A percentile compares a stretch with the other conserved stretches of the same genome.
Conservation (phyloP, 2,797 vertebrate genomes). For the Girardinus metallicus region DNA sequence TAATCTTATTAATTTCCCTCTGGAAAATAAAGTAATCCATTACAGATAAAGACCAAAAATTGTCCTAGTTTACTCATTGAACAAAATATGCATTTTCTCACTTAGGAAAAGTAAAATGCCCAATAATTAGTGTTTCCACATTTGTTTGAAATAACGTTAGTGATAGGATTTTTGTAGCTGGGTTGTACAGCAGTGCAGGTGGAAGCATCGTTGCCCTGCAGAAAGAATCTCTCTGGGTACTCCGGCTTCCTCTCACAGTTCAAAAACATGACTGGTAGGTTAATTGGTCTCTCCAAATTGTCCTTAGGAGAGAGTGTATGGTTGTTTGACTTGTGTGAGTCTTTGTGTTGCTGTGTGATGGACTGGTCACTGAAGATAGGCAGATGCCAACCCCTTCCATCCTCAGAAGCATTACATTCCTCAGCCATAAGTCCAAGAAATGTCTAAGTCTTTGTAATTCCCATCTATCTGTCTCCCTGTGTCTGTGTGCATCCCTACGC, state of each 20-base stretch:
- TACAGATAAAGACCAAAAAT: background rate
- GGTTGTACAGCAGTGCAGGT: background rate
- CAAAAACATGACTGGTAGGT: background rate
- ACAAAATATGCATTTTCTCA: background rate
- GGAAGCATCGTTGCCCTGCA: background rate
- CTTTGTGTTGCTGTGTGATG: background rate
- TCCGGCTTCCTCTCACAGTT: background rate
- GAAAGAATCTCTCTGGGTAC: background rate
- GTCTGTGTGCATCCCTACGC: too few species aligned
- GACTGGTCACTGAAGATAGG: background rate
- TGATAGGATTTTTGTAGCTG: background rate
- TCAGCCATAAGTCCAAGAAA: too few species aligned
- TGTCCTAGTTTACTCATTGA: background rate
- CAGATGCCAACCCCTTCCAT: too few species aligned
- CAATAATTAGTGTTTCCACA: background rate
- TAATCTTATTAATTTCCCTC: background rate
- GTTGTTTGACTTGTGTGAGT: background rate
- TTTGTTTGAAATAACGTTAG: background rate
- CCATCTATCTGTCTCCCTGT: too few species aligned
- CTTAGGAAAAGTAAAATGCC: background rate
- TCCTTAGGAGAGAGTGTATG: background rate
- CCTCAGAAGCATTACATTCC: too few species aligned
- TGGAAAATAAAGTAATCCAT: background rate
- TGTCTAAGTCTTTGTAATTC: too few species aligned
- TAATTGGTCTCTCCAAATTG: background rate